phyloP scores from a whole-genome alignment of 2,113 vertebrate species.

The Seriola rivoliana region DNA sequence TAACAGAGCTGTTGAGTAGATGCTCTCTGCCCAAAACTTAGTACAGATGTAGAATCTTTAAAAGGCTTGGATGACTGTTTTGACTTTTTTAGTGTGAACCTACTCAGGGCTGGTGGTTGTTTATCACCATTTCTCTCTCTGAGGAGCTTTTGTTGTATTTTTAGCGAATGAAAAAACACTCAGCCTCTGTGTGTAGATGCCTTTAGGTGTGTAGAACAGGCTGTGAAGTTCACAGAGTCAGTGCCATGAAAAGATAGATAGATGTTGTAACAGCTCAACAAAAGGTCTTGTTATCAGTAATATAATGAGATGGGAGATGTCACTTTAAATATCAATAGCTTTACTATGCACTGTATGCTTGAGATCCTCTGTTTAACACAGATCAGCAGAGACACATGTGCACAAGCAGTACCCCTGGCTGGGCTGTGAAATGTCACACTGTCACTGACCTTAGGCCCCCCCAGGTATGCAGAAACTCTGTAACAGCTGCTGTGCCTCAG shows the following conservation, averaged over 20 bases:
- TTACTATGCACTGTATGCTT: conserved; percentile 1
- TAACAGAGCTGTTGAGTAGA: conserved; percentile 40
- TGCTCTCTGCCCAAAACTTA: neutral
- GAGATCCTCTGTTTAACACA: conserved; percentile 25
- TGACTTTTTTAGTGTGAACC: neutral
- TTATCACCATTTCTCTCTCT: neutral
- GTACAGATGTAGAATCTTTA: neutral
- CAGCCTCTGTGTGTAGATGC: neutral
- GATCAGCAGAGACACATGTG: conserved; percentile 40
- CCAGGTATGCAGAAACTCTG: conserved; percentile 53
- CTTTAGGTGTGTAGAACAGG: conserved; percentile 5
- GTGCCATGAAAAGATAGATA: neutral
- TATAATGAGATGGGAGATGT: conserved; percentile 3
- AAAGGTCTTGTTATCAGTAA: conserved; percentile 14
- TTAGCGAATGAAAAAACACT: neutral
- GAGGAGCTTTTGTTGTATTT: conserved; percentile 26
- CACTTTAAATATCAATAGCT: neutral
- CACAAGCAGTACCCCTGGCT: conserved; percentile 27
- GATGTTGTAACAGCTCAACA: neutral
- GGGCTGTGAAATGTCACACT: conserved; percentile 69
- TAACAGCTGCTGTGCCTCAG: conserved; percentile 72
- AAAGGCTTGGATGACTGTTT: conserved; percentile 8
- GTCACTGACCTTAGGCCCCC: conserved; percentile 47
- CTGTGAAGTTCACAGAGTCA: conserved; percentile 11
- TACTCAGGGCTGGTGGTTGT: neutral